Evolutionary conservation across 2,113 vertebrate species (phyloP).

Genomic region (Podocnemis expansa): DNA sequence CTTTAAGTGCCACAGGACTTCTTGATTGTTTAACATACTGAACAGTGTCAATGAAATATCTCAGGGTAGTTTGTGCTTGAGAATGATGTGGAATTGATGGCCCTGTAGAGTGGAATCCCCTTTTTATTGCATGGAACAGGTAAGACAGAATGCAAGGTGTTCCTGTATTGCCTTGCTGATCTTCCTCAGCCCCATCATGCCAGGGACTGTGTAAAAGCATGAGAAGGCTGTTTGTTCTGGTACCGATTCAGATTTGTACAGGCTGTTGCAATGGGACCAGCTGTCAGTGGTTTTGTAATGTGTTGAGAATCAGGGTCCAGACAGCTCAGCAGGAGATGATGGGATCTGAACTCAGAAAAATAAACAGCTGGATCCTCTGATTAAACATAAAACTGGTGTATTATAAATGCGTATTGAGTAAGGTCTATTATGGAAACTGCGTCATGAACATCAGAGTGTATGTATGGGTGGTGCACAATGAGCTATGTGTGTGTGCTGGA

Average conservation of each 20-base stretch:
- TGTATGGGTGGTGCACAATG: background rate
- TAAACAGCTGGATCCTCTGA: background rate
- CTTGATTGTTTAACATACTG: no score
- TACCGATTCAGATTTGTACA: background rate
- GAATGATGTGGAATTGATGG: background rate
- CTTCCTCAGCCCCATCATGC: no score
- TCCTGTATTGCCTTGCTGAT: no score
- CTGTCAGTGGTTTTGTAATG: background rate
- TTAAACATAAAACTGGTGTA: background rate
- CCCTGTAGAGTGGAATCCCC: accelerated
- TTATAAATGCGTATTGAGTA: background rate
- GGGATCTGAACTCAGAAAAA: background rate
- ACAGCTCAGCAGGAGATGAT: no score
- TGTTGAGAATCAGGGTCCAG: background rate
- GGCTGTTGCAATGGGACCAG: background rate
- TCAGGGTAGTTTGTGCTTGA: background rate
- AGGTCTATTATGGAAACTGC: background rate
- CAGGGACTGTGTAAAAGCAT: background rate
- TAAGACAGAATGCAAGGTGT: background rate
- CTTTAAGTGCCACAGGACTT: no score
- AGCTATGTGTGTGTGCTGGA: background rate
- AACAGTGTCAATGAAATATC: no score
- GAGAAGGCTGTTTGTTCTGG: background rate
- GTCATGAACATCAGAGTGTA: background rate
- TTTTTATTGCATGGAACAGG: background rate